Percentiles rank a stretch among this genome's conserved stretches.
These are phyloP conservation scores for Oxytorus armatus DNA, from an alignment of 2,888 invertebrate species.

Conservation along the genomic window DNA sequence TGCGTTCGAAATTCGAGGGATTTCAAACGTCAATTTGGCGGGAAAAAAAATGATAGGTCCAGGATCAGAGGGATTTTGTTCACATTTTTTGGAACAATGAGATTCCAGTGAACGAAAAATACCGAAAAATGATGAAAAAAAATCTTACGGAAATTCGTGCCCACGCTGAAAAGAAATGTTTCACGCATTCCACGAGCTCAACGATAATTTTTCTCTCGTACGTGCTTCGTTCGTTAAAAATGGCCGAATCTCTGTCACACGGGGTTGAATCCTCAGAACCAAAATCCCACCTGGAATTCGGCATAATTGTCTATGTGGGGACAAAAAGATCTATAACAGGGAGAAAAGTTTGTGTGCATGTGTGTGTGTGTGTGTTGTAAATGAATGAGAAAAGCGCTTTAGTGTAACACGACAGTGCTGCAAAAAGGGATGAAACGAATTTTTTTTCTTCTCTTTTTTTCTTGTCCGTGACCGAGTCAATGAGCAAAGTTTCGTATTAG, in stretches of 20 bases:
- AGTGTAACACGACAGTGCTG: constrained; percentile 4
- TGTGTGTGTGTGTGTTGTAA: too few relatives aligned
- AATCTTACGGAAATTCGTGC: background rate
- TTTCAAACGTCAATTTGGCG: background rate
- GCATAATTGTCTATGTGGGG: constrained; percentile 24
- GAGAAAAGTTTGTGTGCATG: background rate
- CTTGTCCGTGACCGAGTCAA: constrained; percentile 81
- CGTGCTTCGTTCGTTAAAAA: constrained; percentile 49
- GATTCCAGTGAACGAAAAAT: background rate
- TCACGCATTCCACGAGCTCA: constrained; percentile 10
- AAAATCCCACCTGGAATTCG: constrained; percentile 49
- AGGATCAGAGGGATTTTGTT: background rate
- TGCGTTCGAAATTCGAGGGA: background rate
- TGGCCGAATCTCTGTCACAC: constrained; percentile 13
- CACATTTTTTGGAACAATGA: background rate
- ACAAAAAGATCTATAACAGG: constrained; percentile 19
- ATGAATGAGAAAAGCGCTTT: constrained; percentile 46
- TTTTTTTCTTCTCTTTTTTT: constrained; percentile 46
- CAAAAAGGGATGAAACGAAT: constrained; percentile 58
- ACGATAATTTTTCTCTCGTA: constrained; percentile 25
- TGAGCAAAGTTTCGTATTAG: constrained; percentile 67
- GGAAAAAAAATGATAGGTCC: constrained; percentile 1
- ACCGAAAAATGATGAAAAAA: background rate
- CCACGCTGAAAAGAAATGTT: background rate
- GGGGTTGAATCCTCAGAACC: background rate